These are phyloP conservation scores for Choreutis nemorana DNA, from an alignment of 2,888 invertebrate genomes.

Conservation along the genomic window DNA sequence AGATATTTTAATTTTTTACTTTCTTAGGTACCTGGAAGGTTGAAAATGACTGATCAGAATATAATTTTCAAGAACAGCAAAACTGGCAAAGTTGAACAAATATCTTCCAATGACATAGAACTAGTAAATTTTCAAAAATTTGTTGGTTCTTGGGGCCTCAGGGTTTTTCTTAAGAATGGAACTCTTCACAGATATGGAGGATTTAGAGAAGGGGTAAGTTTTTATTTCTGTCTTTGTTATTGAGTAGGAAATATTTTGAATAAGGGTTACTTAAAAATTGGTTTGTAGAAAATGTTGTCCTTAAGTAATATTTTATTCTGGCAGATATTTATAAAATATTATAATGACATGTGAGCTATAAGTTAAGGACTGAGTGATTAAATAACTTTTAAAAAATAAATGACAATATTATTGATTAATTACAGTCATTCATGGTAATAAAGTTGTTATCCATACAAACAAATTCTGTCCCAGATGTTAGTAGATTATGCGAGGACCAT, in stretches of 20 bases:
- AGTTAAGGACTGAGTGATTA: conserved; percentile 1
- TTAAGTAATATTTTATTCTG: no score
- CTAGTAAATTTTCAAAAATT: conserved; percentile 92
- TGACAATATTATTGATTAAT: no score
- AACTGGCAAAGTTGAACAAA: conserved; percentile 95
- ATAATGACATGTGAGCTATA: no score
- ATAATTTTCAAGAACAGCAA: conserved; percentile 95
- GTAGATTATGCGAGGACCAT: no score
- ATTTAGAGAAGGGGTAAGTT: conserved; percentile 84
- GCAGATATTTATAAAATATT: no score
- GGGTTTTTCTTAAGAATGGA: conserved; percentile 91
- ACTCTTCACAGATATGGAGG: conserved; percentile 91
- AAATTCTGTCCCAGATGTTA: no score
- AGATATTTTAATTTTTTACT: conserved; percentile 16
- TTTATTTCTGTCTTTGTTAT: neutral
- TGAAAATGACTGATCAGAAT: conserved; percentile 91
- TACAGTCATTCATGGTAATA: no score
- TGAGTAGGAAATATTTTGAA: no score
- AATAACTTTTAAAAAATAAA: no score
- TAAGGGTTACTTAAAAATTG: no score
- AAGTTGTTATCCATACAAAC: no score
- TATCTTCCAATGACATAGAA: conserved; percentile 85
- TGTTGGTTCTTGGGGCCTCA: conserved; percentile 88
- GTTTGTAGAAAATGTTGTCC: no score
- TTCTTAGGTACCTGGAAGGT: conserved; percentile 83